A percentile compares a stretch with the other conserved stretches of the same genome.
Evolutionary conservation across 2,888 invertebrate genomes (phyloP).

Genomic region (Pherbina coryleti): DNA sequence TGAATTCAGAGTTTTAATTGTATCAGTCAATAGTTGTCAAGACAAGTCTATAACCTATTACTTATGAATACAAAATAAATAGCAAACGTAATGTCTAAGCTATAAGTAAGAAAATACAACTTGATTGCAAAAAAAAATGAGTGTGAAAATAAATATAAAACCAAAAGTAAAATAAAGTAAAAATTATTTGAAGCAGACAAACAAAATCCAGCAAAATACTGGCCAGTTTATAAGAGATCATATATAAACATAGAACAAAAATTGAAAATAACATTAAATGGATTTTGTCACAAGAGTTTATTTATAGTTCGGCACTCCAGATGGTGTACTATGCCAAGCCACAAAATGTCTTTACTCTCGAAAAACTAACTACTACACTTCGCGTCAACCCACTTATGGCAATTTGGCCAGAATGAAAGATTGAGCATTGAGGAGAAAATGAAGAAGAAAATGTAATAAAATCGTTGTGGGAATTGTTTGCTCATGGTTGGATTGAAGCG

Average conservation of each 20-base stretch:
- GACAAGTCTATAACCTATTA: too few species aligned
- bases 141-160: too few species aligned
- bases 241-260: too few species aligned
- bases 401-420: background rate
- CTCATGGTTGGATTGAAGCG: constrained; percentile 33
- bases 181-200: background rate
- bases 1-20: too few species aligned
- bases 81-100: too few species aligned
- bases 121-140: too few species aligned
- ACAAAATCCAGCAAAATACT: background rate
- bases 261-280: background rate
- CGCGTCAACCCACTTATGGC: background rate
- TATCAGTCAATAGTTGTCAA: too few species aligned
- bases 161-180: too few species aligned
- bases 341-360: background rate
- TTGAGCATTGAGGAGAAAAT: background rate
- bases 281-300: background rate
- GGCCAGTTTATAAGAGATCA: background rate
- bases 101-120: too few species aligned
- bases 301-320: too few species aligned
- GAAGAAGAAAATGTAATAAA: constrained; percentile 6
- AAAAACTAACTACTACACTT: background rate
- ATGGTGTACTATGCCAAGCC: too few species aligned
- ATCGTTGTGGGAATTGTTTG: constrained; percentile 17
- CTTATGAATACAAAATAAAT: too few species aligned